phyloP scores from a whole-genome alignment of 2,113 vertebrate species.

The Gymnogyps californianus region DNA sequence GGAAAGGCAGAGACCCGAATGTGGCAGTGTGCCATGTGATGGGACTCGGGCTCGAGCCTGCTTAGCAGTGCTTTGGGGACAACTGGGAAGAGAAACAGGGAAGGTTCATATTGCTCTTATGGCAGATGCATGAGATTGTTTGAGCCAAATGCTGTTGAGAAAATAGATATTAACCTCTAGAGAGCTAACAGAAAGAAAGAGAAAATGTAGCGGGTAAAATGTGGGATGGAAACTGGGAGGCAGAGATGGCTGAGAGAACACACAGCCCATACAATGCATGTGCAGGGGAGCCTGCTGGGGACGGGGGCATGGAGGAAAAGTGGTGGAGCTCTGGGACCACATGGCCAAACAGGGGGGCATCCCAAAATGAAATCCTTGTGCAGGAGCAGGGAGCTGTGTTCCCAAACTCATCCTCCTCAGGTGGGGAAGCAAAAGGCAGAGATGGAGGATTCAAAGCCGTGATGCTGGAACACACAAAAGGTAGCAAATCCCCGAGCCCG shows the following conservation, averaged over 20 bases:
- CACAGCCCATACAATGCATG: fast-evolving
- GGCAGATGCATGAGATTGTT: not conserved
- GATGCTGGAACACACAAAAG: not conserved
- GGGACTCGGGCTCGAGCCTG: fast-evolving
- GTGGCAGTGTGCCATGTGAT: not conserved
- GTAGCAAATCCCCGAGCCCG: not conserved
- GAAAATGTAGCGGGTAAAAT: not conserved
- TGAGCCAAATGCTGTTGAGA: not conserved
- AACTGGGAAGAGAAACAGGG: not conserved
- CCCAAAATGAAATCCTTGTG: fast-evolving
- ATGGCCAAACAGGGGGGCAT: fast-evolving
- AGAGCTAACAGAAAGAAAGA: not conserved
- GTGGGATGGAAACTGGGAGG: not conserved
- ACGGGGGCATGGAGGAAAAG: fast-evolving
- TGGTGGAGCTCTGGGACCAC: not conserved
- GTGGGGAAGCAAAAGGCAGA: not conserved
- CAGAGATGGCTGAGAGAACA: not conserved
- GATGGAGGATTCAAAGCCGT: not conserved
- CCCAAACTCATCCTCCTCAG: not conserved
- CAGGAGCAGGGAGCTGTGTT: fast-evolving
- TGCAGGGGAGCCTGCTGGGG: not conserved
- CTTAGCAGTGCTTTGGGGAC: not conserved
- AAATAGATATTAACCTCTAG: conserved; percentile 19
- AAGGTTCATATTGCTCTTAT: not conserved
- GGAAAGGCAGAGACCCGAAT: not conserved